phyloP scores from a whole-genome alignment of 2,797 vertebrate species.

The Malacoraja senta region DNA sequence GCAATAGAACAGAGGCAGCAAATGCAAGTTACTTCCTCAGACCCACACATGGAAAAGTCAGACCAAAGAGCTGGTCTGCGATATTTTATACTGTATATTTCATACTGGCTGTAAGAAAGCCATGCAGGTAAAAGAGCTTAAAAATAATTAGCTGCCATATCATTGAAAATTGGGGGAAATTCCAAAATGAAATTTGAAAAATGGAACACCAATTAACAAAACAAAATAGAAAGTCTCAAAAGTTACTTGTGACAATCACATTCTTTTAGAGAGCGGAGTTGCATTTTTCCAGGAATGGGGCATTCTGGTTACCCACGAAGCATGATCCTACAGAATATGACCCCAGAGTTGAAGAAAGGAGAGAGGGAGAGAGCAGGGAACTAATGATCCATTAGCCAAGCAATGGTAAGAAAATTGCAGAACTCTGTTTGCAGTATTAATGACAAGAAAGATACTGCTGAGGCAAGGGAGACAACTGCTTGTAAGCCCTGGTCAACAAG shows the following conservation, averaged over 20 bases:
- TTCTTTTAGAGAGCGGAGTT: neutral
- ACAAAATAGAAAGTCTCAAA: neutral
- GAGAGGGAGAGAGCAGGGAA: no score
- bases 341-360: no score
- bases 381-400: no score
- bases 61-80: neutral
- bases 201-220: neutral
- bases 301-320: neutral
- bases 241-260: neutral
- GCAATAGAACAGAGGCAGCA: neutral
- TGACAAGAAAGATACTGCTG: no score
- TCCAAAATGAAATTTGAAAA: neutral
- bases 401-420: no score
- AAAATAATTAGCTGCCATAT: neutral
- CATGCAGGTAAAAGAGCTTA: neutral
- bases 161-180: neutral
- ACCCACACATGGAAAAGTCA: neutral
- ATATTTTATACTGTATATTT: neutral
- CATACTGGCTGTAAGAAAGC: neutral
- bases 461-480: no score
- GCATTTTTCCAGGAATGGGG: neutral
- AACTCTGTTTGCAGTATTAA: no score
- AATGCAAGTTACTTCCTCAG: neutral
- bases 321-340: neutral
- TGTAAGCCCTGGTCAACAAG: no score